phyloP scores from a whole-genome alignment of 2,113 vertebrate genomes.

The Melanotaenia duboulayi region DNA sequence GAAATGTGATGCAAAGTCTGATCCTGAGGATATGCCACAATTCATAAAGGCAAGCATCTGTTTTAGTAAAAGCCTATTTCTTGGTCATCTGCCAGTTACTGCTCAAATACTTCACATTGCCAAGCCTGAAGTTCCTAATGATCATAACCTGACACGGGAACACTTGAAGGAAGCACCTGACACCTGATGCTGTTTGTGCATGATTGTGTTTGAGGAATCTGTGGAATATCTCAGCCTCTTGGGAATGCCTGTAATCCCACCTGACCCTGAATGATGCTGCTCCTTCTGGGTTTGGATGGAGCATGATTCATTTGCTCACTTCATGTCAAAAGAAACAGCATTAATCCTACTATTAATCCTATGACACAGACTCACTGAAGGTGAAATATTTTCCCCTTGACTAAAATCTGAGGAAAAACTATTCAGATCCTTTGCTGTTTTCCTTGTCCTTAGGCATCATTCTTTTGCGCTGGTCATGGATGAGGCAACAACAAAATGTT shows the following conservation, averaged over 20 bases:
- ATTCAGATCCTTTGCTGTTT: constrained; percentile 7
- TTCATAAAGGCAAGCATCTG: constrained; percentile 62
- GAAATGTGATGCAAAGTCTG: constrained; percentile 65
- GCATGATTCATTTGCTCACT: constrained; percentile 53
- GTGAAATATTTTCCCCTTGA: background rate
- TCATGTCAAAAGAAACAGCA: constrained; percentile 42
- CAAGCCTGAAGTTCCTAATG: constrained; percentile 22
- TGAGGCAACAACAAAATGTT: constrained; percentile 36
- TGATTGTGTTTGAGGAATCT: constrained; percentile 57
- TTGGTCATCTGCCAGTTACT: constrained; percentile 43
- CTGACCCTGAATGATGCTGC: constrained; percentile 49
- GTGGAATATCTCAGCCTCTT: constrained; percentile 42
- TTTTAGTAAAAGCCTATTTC: constrained; percentile 35
- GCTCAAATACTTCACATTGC: constrained; percentile 22
- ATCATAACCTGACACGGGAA: constrained; percentile 47
- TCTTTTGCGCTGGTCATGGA: constrained; percentile 27
- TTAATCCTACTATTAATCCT: constrained; percentile 59
- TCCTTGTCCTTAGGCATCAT: background rate
- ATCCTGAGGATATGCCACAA: constrained; percentile 53
- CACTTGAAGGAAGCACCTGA: constrained; percentile 55
- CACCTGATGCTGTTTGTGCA: constrained; percentile 61
- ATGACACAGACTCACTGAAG: constrained; percentile 35
- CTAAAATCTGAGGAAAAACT: constrained; percentile 15
- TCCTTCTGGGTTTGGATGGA: constrained; percentile 38
- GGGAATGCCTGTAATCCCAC: constrained; percentile 56